Evolutionary conservation across 2,113 vertebrate species (phyloP).

Genomic region (Anser cygnoides): DNA sequence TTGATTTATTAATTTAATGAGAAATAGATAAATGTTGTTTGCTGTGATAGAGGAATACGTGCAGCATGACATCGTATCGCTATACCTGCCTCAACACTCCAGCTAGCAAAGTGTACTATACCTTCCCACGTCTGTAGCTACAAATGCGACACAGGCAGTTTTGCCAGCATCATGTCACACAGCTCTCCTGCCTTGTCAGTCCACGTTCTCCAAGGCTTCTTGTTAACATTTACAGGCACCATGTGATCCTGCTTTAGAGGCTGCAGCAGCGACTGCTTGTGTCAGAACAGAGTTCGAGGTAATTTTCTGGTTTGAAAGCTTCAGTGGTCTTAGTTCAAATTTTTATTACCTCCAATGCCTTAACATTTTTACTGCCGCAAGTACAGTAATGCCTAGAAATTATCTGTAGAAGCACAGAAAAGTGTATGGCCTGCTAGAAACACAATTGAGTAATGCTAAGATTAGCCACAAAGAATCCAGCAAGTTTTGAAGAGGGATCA

Average conservation of each 20-base stretch:
- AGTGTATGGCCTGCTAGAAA: neutral
- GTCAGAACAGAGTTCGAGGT: neutral
- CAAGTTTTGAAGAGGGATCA: neutral
- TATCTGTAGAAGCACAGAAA: neutral
- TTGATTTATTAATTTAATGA: conserved; percentile 14
- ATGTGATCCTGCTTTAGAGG: conserved; percentile 14
- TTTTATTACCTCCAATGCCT: neutral
- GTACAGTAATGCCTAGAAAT: neutral
- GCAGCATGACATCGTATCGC: conserved; percentile 23
- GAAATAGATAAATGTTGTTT: neutral
- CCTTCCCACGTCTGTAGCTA: neutral
- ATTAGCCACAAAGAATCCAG: neutral
- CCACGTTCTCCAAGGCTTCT: conserved; percentile 59
- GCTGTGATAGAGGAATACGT: neutral
- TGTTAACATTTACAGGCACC: conserved; percentile 66
- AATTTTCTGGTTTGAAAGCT: conserved; percentile 28
- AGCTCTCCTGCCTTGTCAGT: conserved; percentile 62
- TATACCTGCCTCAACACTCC: conserved; percentile 16
- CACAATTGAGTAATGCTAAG: neutral
- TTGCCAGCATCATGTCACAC: conserved; percentile 54
- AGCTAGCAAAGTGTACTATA: neutral
- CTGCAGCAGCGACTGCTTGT: conserved; percentile 35
- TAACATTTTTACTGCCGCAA: neutral
- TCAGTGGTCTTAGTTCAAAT: neutral
- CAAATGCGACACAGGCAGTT: conserved; percentile 46